Base-by-base conservation (phyloP, 2,888 invertebrate genomes). In the Brachyptera putata region DNA sequence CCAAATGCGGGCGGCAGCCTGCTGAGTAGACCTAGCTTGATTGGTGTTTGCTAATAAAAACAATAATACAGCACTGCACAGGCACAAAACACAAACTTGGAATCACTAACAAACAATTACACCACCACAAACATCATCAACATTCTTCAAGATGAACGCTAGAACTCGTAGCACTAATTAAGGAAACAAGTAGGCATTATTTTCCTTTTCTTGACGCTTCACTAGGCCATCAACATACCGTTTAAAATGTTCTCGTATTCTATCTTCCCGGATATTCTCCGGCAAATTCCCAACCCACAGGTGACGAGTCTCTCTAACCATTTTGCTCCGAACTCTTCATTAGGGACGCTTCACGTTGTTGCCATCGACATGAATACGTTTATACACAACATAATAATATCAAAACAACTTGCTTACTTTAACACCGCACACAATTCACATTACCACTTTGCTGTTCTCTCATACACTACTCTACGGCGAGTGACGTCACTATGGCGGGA, bases 221-320 rank as follows among this genome's bases (percentile, higher is more conserved):
- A 53, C 60, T n/a, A n/a, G n/a, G n/a, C 50, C 34, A 39, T 39
- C 62, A 67, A 71, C 79, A 85, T 86, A 95, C 95, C 94, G 89
- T 90, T 94, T 92, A 83, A 96, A 95, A 84, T 93, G 91, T 82
- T 95, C 94, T 84, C 90, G 86, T 83, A 95, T 92, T 80, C 91
- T 88, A 80, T 95, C 95, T 84, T 95, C 95, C 78, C 93, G 91
- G 85, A 94, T 91, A 85, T 93, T 95, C 86, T 95, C 95, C 89
- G 96, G 95, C 88, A 97, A 91, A 88, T 95, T 96, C 89, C 95
- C 96, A 88, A 97, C 95, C 94, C 95, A 95, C 86, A 97, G 90
- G 86, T 97, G 95, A 87, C 96, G 93, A 87, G 95, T 95, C 94
- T 96, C 95, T 90, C 96, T 95, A 89, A 97, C 96, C 97, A 97